Conservation (phyloP, 2,888 invertebrate genomes). For the Tetheella fluctuosa region DNA sequence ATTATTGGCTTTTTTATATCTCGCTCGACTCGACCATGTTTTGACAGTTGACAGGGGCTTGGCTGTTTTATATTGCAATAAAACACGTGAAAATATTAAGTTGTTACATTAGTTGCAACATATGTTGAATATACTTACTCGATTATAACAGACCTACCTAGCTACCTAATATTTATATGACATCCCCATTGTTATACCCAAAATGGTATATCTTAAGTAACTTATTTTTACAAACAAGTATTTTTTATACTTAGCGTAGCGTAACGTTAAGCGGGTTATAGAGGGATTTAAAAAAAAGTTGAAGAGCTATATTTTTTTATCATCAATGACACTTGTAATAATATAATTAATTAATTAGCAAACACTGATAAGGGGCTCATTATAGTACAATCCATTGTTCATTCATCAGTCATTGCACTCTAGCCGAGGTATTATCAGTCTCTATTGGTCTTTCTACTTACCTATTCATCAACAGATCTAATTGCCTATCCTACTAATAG, state of each 20-base stretch:
- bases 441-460: no score
- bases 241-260: no score
- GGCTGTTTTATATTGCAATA: background rate
- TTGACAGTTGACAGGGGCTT: background rate
- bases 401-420: background rate
- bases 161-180: no score
- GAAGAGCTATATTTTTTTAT: background rate
- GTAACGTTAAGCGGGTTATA: no score
- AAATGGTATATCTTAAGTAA: no score
- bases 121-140: no score
- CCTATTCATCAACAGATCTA: no score
- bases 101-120: background rate
- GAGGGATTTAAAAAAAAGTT: background rate
- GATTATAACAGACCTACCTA: no score
- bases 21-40: background rate
- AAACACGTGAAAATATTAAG: background rate
- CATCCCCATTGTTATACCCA: no score
- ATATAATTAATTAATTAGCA: conserved; percentile 2
- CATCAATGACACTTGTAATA: background rate
- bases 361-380: background rate
- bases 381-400: background rate
- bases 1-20: background rate
- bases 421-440: no score
- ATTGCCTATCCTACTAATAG: no score
- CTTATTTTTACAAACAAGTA: no score